phyloP scores from a whole-genome alignment of 2,113 vertebrate genomes.

The Asarcornis scutulata region DNA sequence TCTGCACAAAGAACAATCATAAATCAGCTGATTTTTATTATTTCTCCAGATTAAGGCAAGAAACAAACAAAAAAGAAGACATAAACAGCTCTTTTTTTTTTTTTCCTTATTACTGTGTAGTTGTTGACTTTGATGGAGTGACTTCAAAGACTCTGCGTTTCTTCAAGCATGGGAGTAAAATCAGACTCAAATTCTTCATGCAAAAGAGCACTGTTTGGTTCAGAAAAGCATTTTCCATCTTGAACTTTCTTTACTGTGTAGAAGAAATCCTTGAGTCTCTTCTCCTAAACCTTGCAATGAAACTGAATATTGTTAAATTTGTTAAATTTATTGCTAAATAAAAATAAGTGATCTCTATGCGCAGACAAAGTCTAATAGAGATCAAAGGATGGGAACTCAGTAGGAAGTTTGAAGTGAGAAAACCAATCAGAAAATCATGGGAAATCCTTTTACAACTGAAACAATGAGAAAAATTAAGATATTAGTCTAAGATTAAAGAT shows the following conservation, averaged over 20 bases:
- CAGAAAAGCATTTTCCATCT: background rate
- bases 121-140: slow-evolving; percentile 48
- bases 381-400: background rate
- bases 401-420: background rate
- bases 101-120: background rate
- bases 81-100: slow-evolving; percentile 23
- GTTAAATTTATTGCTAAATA: too few relatives aligned
- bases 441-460: background rate
- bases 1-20: background rate
- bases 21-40: slow-evolving; percentile 36
- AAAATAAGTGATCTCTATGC: background rate
- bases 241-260: background rate
- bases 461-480: background rate
- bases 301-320: background rate
- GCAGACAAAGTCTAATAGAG: background rate
- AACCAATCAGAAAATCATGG: background rate
- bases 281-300: background rate
- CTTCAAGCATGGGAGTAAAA: background rate
- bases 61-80: slow-evolving; percentile 28
- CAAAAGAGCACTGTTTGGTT: background rate
- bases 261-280: background rate
- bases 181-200: background rate
- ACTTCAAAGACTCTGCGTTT: slow-evolving; percentile 55
- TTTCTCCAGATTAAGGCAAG: slow-evolving; percentile 32
- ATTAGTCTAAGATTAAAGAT: background rate